Evolutionary conservation across 92 coral and sea anemone genomes (phyloP).

Genomic region (Montipora capitata): DNA sequence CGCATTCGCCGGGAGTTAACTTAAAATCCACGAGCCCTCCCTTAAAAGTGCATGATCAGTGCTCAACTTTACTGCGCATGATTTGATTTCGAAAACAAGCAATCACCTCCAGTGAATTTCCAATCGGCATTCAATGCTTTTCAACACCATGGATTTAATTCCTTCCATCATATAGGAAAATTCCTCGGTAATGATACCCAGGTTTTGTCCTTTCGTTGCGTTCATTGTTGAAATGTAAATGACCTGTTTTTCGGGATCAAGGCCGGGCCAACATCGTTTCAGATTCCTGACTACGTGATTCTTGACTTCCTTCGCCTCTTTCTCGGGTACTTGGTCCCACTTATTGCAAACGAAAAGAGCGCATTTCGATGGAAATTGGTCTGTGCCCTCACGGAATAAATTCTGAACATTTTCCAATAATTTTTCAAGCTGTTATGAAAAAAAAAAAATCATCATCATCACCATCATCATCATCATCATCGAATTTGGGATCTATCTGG

Average conservation of each 20-base stretch:
- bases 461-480: too few species aligned
- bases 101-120: slow-evolving; percentile 57
- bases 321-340: slow-evolving; percentile 59
- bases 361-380: slow-evolving; percentile 42
- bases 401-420: slow-evolving; percentile 42
- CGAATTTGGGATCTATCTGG: too few species aligned
- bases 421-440: slow-evolving; percentile 36
- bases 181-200: slow-evolving; percentile 34
- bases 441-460: too few species aligned
- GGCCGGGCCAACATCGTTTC: slow-evolving; percentile 58
- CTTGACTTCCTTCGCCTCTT: slow-evolving; percentile 41
- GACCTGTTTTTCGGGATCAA: slow-evolving; percentile 51
- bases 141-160: slow-evolving; percentile 42
- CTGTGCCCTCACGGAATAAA: slow-evolving; percentile 2
- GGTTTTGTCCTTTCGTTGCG: slow-evolving; percentile 21
- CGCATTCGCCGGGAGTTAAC: too few species aligned
- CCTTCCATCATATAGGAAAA: slow-evolving; percentile 34
- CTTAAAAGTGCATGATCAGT: too few species aligned
- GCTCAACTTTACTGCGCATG: background rate
- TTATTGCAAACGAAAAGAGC: slow-evolving; percentile 72
- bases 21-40: too few species aligned
- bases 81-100: background rate
- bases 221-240: slow-evolving; percentile 52
- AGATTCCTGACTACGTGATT: slow-evolving; percentile 28
- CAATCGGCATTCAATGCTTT: slow-evolving; percentile 47